Conservation (phyloP, 2,888 invertebrate genomes). For the Nysson spinosus region DNA sequence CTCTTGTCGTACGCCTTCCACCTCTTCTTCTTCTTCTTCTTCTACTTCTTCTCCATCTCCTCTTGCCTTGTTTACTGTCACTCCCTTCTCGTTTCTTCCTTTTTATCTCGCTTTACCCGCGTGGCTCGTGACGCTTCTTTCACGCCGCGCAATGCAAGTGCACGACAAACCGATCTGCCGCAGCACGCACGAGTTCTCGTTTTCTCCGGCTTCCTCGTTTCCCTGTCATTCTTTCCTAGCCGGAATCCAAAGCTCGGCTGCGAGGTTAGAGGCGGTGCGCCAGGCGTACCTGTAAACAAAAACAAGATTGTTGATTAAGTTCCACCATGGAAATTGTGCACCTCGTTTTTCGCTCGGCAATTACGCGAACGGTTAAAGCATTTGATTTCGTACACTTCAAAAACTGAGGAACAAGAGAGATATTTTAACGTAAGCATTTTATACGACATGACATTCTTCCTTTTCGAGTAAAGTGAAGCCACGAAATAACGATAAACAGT, state of each 20-base stretch:
- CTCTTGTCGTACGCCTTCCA: not conserved
- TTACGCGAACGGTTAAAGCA: not conserved
- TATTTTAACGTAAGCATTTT: no score
- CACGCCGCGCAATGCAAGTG: constrained; percentile 11
- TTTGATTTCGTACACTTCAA: no score
- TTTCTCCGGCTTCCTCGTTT: constrained; percentile 44
- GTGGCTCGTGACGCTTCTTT: constrained; percentile 16
- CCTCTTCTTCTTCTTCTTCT: constrained; percentile 11
- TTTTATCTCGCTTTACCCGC: not conserved
- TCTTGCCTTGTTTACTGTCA: constrained; percentile 8
- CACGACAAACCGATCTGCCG: constrained; percentile 21
- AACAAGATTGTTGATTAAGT: no score
- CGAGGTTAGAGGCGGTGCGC: constrained; percentile 14
- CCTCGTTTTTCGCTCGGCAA: no score
- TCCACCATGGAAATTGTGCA: no score
- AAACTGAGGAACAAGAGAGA: no score
- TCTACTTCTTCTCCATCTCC: constrained; percentile 2
- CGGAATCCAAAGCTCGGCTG: constrained; percentile 33
- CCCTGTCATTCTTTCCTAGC: constrained; percentile 50
- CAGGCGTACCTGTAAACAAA: constrained; percentile 34
- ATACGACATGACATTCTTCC: no score
- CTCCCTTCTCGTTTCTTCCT: not conserved
- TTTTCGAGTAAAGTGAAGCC: no score
- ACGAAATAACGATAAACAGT: no score
- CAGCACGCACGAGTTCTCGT: constrained; percentile 32